A percentile compares a stretch with the other conserved stretches of the same genome.
Conservation (phyloP, 2,888 invertebrate species). For the Agriopis aurantiaria region DNA sequence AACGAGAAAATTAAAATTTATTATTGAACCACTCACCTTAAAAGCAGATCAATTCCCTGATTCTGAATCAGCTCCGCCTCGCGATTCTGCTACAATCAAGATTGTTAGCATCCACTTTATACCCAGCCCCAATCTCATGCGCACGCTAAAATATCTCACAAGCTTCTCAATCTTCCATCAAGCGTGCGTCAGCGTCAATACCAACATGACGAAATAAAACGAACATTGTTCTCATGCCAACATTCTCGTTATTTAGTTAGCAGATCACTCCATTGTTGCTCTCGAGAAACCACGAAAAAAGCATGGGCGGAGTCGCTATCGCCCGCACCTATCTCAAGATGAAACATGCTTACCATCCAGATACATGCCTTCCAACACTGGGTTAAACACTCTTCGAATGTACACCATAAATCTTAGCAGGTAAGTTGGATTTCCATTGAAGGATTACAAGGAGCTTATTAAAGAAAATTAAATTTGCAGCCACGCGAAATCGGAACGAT, state of each 20-base stretch:
- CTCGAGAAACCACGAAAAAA: slow-evolving; percentile 84
- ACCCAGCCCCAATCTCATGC: slow-evolving; percentile 36
- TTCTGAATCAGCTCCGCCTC: not conserved
- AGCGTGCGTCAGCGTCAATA: slow-evolving; percentile 48
- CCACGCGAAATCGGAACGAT: slow-evolving; percentile 80
- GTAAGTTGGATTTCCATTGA: slow-evolving; percentile 55
- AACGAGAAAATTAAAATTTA: slow-evolving; percentile 4
- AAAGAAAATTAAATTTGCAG: slow-evolving; percentile 85
- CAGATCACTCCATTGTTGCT: slow-evolving; percentile 85
- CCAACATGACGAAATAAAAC: slow-evolving; percentile 61
- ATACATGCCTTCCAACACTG: slow-evolving; percentile 81
- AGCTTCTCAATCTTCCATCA: slow-evolving; percentile 52
- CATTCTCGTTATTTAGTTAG: slow-evolving; percentile 83
- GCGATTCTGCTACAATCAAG: slow-evolving; percentile 21
- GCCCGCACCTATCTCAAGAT: slow-evolving; percentile 76
- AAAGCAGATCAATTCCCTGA: slow-evolving; percentile 25
- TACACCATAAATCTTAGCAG: slow-evolving; percentile 43
- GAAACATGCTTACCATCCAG: slow-evolving; percentile 80
- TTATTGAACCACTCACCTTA: slow-evolving; percentile 23
- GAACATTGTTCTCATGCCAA: slow-evolving; percentile 67
- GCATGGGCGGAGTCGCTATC: slow-evolving; percentile 83
- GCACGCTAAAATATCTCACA: slow-evolving; percentile 9
- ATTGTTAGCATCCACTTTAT: slow-evolving; percentile 28
- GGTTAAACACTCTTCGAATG: slow-evolving; percentile 45
- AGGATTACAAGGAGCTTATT: slow-evolving; percentile 69